Evolutionary conservation across 1,140 invertebrate species (phyloP), one percentile per base, ranked within the genome.

Genomic region (Chionoecetes opilio): DNA sequence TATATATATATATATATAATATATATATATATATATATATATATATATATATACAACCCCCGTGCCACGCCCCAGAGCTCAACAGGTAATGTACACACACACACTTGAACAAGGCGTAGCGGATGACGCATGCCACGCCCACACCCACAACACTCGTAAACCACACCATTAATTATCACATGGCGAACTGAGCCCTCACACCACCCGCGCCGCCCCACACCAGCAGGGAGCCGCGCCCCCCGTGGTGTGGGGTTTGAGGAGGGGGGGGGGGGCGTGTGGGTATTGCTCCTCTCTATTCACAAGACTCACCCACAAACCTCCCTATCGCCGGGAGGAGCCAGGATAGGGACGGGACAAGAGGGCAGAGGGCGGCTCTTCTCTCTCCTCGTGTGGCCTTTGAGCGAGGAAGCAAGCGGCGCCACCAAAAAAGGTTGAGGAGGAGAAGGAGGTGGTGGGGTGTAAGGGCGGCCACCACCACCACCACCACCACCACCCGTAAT

Each of bases 71-170:
- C 5, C 63, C 63, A 75, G 9, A 11, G 21, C 21, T 75, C 63
- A 75, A 75, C 63, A 75, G 63, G 63, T 75, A n/a, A 46, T n/a
- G 63, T 75, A 75, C n/a, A 26, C n/a, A n/a, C n/a, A n/a, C n/a
- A n/a, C n/a, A n/a, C n/a, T n/a, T n/a, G n/a, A n/a, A n/a, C n/a
- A n/a, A n/a, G n/a, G n/a, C n/a, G n/a, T n/a, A 26, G 63, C 2
- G 63, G 63, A 75, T 75, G 63, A 75, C 1, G 63, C 21, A 75
- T 21, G 63, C 1, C 1, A 17, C 63, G 2, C 63, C n/a, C 2
- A 75, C 63, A 75, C n/a, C 63, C 63, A 26, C 63, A 75, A 21
- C 63, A 75, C 21, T 75, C 63, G 63, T 75, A 75, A 75, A 75
- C 26, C n/a, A 17, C 21, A 75, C 26, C 63, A 75, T 75, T 75